Evolutionary conservation across 92 coral and sea anemone genomes (phyloP), one percentile per base, ranked within the genome.

Genomic region (Scolanthus callimorphus): DNA sequence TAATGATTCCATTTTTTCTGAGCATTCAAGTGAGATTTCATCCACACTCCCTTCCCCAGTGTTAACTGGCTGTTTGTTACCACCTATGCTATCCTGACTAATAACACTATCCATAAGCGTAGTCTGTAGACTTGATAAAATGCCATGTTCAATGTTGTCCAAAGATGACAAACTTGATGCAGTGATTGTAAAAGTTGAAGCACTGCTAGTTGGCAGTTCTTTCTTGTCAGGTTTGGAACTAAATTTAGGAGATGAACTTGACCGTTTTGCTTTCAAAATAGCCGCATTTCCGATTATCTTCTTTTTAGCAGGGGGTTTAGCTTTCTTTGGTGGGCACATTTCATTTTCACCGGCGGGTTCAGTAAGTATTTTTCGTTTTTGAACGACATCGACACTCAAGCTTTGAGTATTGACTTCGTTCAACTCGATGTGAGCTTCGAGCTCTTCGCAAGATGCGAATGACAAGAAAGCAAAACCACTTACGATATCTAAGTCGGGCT

Each of bases 401-500:
- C 77, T 65, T 15, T 64, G 53, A 27, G 81, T 47, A 24, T 72
- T 81, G 38, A 60, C 63, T 68, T 86, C 95, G 64, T 77, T 73
- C 47, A 54, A 69, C 39, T 70, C 89, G 73, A 86, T 77, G 70
- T 86, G 95, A 60, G 73, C 30, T 51, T 86, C 82, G 48, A 86
- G 89, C 29, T 77, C 89, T 19, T 59, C 78, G 29, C 69, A 63
- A 17, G 77, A 76, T 21, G 81, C 68, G 68, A 86, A 86, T 10
- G 95, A 81, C 27, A 81, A 47, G 37, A 86, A 86, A 21, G 89
- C 95, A 73, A 86, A 86, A 4, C 95, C 95, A 64, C 95, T 60
- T 8, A 86, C 81, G 4, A 86, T 62, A 49, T 86, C 95, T 62
- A 86, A 44, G 53, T 86, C 95, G 17, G 95, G 85, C 47, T 65